Base-by-base conservation (phyloP, 2,888 invertebrate genomes). In the Chrysina gloriosa region DNA sequence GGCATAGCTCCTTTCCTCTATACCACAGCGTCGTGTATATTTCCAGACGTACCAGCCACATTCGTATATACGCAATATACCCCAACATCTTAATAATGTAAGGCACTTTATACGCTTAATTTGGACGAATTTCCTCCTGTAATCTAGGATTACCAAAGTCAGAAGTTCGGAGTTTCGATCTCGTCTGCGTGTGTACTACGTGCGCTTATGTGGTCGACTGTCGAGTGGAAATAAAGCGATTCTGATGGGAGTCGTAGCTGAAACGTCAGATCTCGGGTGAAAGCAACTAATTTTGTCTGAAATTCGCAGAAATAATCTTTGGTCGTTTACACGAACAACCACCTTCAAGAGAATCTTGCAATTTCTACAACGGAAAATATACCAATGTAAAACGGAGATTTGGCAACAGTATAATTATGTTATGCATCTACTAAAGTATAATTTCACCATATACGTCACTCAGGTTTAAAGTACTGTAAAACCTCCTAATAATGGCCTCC, bases 41-140 rank as follows among this genome's bases (percentile, higher is more conserved):
- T 56, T 56, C 23, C 5, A 11, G 36, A 56, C 25, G 36, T 56
- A 21, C 11, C 36, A 39, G 23, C 56, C 36, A n/a, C 19, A 31
- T 0, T 16, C 16, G 52, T 52, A 52, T n/a, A n/a, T 31, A 52
- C 29, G 52, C 29, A 52, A 52, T 52, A 29, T 31, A 19, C 25
- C 39, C 36, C 14, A 23, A 56, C 56, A 39, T 56, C 56, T 56
- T 56, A 56, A 56, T 56, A 56, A 56, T 56, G 56, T 56, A 56
- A 31, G 56, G 56, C 25, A 39, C 56, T 56, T 56, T 36, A 36
- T 23, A 56, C 56, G 56, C 56, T 56, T 56, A 56, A 56, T 39
- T 56, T 56, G 56, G 56, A 56, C 56, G 56, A 34, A 56, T 56
- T 56, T 56, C 56, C 56, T 21, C 23, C 36, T 39, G 56, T 56